These are phyloP conservation scores for Mugil cephalus DNA, from an alignment of 2,113 vertebrate species.

Conservation along the genomic window DNA sequence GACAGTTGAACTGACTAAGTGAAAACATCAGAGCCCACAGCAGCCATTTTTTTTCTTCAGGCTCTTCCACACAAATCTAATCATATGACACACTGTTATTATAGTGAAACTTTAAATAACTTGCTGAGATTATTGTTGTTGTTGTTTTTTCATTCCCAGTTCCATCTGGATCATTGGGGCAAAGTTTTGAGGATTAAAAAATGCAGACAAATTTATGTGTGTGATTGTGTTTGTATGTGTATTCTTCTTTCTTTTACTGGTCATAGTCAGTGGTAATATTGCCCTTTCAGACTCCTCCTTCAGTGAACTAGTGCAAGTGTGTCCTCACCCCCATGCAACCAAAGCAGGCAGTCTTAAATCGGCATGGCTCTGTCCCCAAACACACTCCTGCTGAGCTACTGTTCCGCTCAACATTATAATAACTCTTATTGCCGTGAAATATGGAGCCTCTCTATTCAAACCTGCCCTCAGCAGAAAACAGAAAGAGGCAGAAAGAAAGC, in stretches of 20 bases:
- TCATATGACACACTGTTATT: background rate
- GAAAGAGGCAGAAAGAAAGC: constrained; percentile 62
- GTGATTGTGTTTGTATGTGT: constrained; percentile 6
- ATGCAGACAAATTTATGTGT: constrained; percentile 33
- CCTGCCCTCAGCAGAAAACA: constrained; percentile 67
- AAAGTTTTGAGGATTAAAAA: constrained; percentile 22
- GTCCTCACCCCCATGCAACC: background rate
- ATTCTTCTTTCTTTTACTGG: background rate
- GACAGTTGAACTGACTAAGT: constrained; percentile 23
- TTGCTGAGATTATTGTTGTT: constrained; percentile 6
- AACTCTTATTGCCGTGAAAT: constrained; percentile 63
- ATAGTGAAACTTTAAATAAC: constrained; percentile 1
- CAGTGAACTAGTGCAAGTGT: background rate
- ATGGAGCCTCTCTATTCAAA: constrained; percentile 54
- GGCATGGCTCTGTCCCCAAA: constrained; percentile 30
- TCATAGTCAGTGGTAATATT: background rate
- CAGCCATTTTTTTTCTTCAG: background rate
- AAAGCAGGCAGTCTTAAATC: constrained; percentile 46
- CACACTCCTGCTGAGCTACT: constrained; percentile 47
- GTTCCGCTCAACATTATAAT: constrained; percentile 52
- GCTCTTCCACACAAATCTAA: constrained; percentile 16
- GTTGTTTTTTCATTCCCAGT: constrained; percentile 17
- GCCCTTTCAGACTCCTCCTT: background rate
- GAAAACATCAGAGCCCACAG: constrained; percentile 3
- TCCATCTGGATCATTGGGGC: constrained; percentile 5